Conservation (phyloP, 92 coral and sea anemone species). For the Palythoa heliodiscus region DNA sequence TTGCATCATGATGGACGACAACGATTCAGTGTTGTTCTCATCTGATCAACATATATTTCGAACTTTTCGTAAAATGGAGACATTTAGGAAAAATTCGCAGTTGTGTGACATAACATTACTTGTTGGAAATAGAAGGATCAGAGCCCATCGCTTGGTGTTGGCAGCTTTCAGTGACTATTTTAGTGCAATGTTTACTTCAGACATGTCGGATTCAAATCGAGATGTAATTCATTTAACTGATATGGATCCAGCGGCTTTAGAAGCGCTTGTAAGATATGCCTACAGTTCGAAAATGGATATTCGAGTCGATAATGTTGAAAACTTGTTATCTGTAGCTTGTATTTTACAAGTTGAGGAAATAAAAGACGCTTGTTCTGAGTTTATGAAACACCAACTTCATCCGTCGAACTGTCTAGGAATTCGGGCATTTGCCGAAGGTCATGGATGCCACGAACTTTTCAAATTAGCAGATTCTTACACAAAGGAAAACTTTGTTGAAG, state of each 20-base stretch:
- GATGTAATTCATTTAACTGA: slow-evolving; percentile 80
- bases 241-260: slow-evolving; percentile 92
- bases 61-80: slow-evolving; percentile 84
- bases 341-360: slow-evolving; percentile 94
- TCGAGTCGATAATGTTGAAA: slow-evolving; percentile 95
- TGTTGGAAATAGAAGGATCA: slow-evolving; percentile 82
- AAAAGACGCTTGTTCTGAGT: slow-evolving; percentile 90
- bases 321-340: slow-evolving; percentile 88
- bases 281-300: slow-evolving; percentile 91
- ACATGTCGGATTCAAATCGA: slow-evolving; percentile 83
- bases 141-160: slow-evolving; percentile 90
- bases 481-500: slow-evolving; percentile 92
- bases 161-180: slow-evolving; percentile 99
- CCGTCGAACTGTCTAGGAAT: slow-evolving; percentile 94
- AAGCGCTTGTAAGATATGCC: slow-evolving; percentile 83
- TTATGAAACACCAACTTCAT: slow-evolving; percentile 96
- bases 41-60: slow-evolving; percentile 67
- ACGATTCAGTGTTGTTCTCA: slow-evolving; percentile 67
- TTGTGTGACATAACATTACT: slow-evolving; percentile 92
- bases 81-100: slow-evolving; percentile 77
- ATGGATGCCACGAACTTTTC: slow-evolving; percentile 86
- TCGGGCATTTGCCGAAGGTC: slow-evolving; percentile 97
- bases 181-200: slow-evolving; percentile 98
- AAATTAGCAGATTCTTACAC: slow-evolving; percentile 86
- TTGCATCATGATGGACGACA: slow-evolving; percentile 68